Conservation (phyloP, 1,140 invertebrate genomes). For the Phymastichus coffea region DNA sequence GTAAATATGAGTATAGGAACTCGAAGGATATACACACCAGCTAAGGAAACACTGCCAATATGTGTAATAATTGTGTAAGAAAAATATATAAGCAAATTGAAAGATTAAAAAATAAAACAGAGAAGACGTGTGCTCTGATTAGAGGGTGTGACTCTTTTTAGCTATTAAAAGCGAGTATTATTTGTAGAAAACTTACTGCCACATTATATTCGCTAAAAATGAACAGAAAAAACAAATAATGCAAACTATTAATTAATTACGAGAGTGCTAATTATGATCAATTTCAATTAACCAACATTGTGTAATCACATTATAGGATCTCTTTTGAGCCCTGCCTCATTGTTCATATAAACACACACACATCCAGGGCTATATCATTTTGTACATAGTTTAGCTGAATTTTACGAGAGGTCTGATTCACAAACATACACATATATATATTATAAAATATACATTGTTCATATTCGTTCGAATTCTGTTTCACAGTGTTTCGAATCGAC, state of each 20-base stretch:
- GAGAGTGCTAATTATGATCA: constrained; percentile 17
- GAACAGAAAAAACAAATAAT: background rate
- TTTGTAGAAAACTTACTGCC: constrained; percentile 26
- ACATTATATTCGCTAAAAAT: constrained; percentile 19
- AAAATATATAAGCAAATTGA: constrained; percentile 4
- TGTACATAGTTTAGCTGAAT: constrained; percentile 27
- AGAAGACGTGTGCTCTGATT: constrained; percentile 11
- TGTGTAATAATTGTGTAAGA: constrained; percentile 44
- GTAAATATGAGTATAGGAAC: constrained; percentile 15
- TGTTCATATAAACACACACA: constrained; percentile 3
- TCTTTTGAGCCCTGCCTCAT: constrained; percentile 13
- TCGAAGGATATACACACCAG: constrained; percentile 43
- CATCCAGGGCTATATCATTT: background rate
- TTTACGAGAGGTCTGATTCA: constrained; percentile 20
- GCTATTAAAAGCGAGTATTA: constrained; percentile 34
- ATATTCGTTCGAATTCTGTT: too few species aligned
- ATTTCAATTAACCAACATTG: constrained; percentile 21
- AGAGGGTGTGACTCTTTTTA: constrained; percentile 36
- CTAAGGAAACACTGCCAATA: constrained; percentile 55
- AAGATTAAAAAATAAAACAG: constrained; percentile 1
- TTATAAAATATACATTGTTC: too few species aligned
- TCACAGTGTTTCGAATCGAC: too few species aligned
- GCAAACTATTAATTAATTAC: constrained; percentile 21
- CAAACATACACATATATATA: background rate
- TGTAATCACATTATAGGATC: constrained; percentile 26